Conservation (phyloP, 92 coral and sea anemone species). For the Siderastrea siderea region DNA sequence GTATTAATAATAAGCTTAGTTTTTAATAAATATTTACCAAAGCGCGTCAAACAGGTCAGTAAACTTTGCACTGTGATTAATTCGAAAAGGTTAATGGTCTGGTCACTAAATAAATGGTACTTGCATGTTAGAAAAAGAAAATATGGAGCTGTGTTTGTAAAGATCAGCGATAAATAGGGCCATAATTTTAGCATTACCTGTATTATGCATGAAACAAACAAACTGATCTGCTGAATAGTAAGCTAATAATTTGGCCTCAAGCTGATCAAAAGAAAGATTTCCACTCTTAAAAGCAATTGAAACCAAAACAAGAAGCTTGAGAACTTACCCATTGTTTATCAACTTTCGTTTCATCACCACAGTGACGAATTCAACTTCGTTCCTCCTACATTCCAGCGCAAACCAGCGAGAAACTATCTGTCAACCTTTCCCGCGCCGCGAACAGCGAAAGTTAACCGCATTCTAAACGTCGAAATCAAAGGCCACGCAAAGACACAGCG, state of each 20-base stretch:
- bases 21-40: no score
- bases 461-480: not conserved
- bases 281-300: not conserved
- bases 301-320: not conserved
- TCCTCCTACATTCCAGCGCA: slow-evolving; percentile 21
- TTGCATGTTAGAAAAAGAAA: no score
- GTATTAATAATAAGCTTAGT: no score
- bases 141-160: not conserved
- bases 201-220: not conserved
- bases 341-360: slow-evolving; percentile 27
- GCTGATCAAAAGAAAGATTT: not conserved
- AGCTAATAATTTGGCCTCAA: not conserved
- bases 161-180: not conserved
- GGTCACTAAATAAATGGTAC: no score
- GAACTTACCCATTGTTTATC: slow-evolving; percentile 26
- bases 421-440: not conserved
- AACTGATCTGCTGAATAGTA: not conserved
- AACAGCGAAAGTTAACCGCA: not conserved
- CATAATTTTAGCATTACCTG: slow-evolving; percentile 7
- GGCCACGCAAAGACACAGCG: not conserved
- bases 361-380: slow-evolving; percentile 5
- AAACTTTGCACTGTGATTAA: no score
- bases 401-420: not conserved
- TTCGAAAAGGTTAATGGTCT: no score
- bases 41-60: no score